phyloP scores from a whole-genome alignment of 2,888 invertebrate genomes.

The Eupithecia insigniata region DNA sequence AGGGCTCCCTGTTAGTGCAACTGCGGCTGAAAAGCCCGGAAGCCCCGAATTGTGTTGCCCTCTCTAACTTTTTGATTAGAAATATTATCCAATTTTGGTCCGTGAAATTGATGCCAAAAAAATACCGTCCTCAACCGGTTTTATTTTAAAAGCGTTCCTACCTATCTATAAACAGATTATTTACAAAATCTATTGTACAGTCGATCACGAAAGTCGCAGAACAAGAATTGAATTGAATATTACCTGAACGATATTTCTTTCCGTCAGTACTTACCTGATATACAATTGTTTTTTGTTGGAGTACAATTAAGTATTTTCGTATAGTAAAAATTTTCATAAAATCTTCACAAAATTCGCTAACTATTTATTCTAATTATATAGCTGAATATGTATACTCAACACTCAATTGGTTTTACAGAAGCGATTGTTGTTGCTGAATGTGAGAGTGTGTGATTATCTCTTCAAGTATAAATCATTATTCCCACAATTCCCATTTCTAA shows the following conservation, averaged over 20 bases:
- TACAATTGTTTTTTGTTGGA: neutral
- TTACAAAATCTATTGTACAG: neutral
- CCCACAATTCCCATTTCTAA: neutral
- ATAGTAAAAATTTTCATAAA: neutral
- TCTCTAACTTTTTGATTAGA: slow-evolving; percentile 33
- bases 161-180: no score
- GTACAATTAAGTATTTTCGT: neutral
- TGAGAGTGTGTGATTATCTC: neutral
- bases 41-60: slow-evolving; percentile 31
- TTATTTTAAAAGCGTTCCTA: neutral
- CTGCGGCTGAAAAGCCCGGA: slow-evolving; percentile 34
- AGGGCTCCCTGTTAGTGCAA: slow-evolving; percentile 52
- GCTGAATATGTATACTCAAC: neutral
- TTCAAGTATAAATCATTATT: neutral
- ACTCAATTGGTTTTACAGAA: neutral
- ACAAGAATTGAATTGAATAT: neutral
- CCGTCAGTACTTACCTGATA: neutral
- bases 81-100: slow-evolving; percentile 35
- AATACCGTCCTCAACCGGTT: neutral
- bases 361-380: neutral
- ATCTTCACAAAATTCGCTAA: neutral
- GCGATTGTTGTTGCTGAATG: neutral
- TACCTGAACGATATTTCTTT: neutral
- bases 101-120: slow-evolving; percentile 17
- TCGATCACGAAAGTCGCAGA: no score